phyloP scores from a whole-genome alignment of 2,888 invertebrate genomes.

The Platycheirus rosarum region DNA sequence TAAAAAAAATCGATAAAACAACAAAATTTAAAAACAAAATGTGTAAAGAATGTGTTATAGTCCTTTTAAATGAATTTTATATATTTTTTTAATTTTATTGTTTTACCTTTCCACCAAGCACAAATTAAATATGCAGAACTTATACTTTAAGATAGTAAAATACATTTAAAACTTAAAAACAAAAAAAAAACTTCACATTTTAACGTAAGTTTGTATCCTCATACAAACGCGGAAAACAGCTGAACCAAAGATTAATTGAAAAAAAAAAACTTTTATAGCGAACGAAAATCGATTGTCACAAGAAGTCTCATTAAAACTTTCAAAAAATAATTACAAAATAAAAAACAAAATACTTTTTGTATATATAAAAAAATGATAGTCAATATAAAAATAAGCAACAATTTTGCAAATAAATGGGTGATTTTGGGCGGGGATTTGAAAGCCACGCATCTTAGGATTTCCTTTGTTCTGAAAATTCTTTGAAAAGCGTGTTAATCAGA shows the following conservation, averaged over 20 bases:
- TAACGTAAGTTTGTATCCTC: slow-evolving; percentile 37
- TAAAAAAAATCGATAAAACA: slow-evolving; percentile 67
- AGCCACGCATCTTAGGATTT: not conserved
- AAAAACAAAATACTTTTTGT: slow-evolving; percentile 64
- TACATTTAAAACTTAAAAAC: slow-evolving; percentile 42
- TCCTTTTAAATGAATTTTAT: slow-evolving; percentile 19
- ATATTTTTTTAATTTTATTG: slow-evolving; percentile 25
- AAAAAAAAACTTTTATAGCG: slow-evolving; percentile 27
- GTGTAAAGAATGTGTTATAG: slow-evolving; percentile 42
- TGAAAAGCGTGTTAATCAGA: slow-evolving; percentile 8
- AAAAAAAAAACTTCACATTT: slow-evolving; percentile 41
- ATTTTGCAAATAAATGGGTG: slow-evolving; percentile 31
- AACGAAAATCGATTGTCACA: slow-evolving; percentile 46
- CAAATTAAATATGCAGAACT: slow-evolving; percentile 56
- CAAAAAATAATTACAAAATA: slow-evolving; percentile 55
- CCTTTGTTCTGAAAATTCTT: not conserved
- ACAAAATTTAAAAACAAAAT: slow-evolving; percentile 54
- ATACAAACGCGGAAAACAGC: slow-evolving; percentile 51
- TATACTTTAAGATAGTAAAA: slow-evolving; percentile 40
- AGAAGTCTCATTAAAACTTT: slow-evolving; percentile 45
- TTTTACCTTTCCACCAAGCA: slow-evolving; percentile 46
- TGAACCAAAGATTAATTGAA: slow-evolving; percentile 62
- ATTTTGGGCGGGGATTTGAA: not conserved
- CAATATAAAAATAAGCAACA: slow-evolving; percentile 52
- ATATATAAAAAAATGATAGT: slow-evolving; percentile 48